phyloP scores from a whole-genome alignment of 2,797 vertebrate species.

The Ctenochaetus hawaiiensis region DNA sequence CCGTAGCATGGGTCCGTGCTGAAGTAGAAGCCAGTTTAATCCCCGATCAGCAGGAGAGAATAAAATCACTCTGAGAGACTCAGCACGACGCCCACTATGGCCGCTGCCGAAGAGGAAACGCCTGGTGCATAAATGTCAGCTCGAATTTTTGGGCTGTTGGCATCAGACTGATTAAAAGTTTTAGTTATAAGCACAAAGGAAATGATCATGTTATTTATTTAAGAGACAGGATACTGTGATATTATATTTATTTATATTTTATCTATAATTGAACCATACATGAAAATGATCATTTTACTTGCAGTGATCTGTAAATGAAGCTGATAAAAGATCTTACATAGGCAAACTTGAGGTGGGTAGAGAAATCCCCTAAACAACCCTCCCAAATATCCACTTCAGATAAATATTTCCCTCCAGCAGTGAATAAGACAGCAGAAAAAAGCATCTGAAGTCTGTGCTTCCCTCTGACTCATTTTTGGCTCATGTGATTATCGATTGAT shows the following conservation, averaged over 20 bases:
- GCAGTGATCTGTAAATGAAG: neutral
- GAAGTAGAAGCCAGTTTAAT: slow-evolving; percentile 58
- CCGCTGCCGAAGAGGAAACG: slow-evolving; percentile 15
- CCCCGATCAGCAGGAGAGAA: slow-evolving; percentile 51
- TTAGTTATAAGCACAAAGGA: slow-evolving; percentile 17
- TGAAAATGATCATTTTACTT: neutral
- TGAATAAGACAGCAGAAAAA: slow-evolving; percentile 26
- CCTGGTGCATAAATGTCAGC: slow-evolving; percentile 46
- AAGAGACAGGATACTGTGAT: neutral
- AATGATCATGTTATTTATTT: neutral
- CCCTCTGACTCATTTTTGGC: slow-evolving; percentile 43
- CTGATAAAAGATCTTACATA: neutral
- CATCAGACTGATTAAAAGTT: slow-evolving; percentile 37
- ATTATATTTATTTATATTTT: neutral
- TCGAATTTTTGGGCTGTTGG: slow-evolving; percentile 31
- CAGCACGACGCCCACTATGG: slow-evolving; percentile 43
- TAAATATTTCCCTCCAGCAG: neutral
- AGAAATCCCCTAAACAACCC: neutral
- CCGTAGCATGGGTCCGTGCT: slow-evolving; percentile 18
- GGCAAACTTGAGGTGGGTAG: neutral
- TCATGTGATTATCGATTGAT: slow-evolving; percentile 21
- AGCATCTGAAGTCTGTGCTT: neutral
- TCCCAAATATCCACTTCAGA: neutral
- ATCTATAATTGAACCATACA: neutral
- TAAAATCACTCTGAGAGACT: slow-evolving; percentile 49